A percentile compares a stretch with the other conserved stretches of the same genome.
These are phyloP conservation scores for Rhinella marina DNA, from an alignment of 2,797 vertebrate genomes.

Conservation along the genomic window DNA sequence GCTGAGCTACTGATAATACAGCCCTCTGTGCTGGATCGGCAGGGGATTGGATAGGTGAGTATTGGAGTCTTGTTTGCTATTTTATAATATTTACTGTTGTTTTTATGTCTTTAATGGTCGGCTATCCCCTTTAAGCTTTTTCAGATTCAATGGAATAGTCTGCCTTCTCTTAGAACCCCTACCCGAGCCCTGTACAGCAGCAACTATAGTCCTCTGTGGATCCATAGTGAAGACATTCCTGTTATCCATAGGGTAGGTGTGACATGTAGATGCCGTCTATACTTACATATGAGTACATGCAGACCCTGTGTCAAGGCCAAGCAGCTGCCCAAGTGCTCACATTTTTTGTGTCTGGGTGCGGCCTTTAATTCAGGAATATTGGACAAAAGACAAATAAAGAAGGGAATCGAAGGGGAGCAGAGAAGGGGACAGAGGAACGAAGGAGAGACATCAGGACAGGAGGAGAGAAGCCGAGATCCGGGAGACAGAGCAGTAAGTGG, in stretches of 20 bases:
- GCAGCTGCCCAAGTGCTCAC: slow-evolving; percentile 48
- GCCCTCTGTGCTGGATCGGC: too few relatives aligned
- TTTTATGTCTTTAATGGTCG: too few relatives aligned
- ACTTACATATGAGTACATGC: slow-evolving; percentile 18
- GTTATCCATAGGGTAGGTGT: slow-evolving; percentile 19
- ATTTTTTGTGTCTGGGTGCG: slow-evolving; percentile 54
- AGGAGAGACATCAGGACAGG: slow-evolving; percentile 1
- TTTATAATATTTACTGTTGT: too few relatives aligned
- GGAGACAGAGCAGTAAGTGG: slow-evolving; percentile 38
- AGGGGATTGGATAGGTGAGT: too few relatives aligned
- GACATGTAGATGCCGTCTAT: neutral
- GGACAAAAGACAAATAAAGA: slow-evolving; percentile 56
- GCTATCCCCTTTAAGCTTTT: neutral
- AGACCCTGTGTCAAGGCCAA: slow-evolving; percentile 34
- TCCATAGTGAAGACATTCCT: neutral
- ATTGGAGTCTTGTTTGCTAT: too few relatives aligned
- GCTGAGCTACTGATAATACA: too few relatives aligned
- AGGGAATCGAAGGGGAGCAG: slow-evolving; percentile 38
- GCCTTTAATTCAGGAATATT: slow-evolving; percentile 54
- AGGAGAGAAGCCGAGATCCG: neutral
- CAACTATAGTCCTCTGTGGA: too few relatives aligned
- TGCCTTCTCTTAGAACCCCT: neutral
- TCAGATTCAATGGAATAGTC: neutral
- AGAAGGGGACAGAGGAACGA: slow-evolving; percentile 41
- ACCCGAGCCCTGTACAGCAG: neutral